phyloP scores from a whole-genome alignment of 2,888 invertebrate species.

The Patella pellucida region DNA sequence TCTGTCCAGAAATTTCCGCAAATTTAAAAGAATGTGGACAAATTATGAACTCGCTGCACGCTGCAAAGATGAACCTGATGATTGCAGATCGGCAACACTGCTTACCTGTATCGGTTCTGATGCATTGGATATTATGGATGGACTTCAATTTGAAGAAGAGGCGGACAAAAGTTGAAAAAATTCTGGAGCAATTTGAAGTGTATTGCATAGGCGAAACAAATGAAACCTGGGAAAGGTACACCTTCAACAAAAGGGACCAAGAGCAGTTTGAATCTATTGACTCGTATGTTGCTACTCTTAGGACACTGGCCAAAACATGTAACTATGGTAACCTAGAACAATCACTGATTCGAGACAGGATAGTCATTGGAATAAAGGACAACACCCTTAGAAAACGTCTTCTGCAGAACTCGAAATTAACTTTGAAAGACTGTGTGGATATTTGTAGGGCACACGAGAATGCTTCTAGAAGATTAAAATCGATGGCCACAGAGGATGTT shows the following conservation, averaged over 20 bases:
- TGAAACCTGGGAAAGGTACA: background rate
- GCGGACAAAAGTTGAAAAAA: background rate
- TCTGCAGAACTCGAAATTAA: too few species aligned
- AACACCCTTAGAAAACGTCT: background rate
- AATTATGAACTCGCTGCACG: background rate
- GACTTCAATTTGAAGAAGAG: background rate
- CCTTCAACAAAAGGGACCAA: constrained; percentile 1
- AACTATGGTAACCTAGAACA: background rate
- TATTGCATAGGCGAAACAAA: background rate
- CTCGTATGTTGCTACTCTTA: background rate
- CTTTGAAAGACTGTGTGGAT: constrained; percentile 13
- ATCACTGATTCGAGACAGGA: background rate
- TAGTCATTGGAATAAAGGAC: background rate
- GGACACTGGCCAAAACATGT: background rate
- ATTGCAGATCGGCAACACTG: background rate
- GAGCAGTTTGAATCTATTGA: background rate
- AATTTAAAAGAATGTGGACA: background rate
- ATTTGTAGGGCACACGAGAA: constrained; percentile 20
- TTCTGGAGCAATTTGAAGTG: background rate
- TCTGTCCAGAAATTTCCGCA: background rate
- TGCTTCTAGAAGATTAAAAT: constrained; percentile 13
- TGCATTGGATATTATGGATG: background rate
- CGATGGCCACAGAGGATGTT: constrained; percentile 3
- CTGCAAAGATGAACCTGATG: background rate
- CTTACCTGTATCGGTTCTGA: background rate